A percentile compares a stretch with the other conserved stretches of the same genome.
phyloP scores from a whole-genome alignment of 1,140 invertebrate species.

The Cylas formicarius region DNA sequence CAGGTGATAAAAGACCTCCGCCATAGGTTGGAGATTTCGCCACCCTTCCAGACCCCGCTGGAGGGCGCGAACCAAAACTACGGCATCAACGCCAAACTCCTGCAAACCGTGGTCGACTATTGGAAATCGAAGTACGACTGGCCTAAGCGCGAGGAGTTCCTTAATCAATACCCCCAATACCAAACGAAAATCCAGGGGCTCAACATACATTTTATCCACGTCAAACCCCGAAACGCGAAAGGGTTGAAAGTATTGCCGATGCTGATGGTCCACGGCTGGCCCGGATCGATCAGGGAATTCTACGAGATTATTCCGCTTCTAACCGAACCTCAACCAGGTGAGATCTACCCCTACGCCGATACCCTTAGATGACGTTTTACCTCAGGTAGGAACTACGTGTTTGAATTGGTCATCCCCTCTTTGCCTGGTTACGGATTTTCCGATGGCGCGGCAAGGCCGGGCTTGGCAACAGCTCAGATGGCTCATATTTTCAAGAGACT shows the following conservation, averaged over 20 bases:
- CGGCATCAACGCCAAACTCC: constrained; percentile 64
- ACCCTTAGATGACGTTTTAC: constrained; percentile 47
- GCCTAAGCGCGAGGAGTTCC: constrained; percentile 53
- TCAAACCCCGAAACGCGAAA: constrained; percentile 50
- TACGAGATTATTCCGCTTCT: constrained; percentile 72
- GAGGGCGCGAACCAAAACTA: constrained; percentile 64
- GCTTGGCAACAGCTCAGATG: constrained; percentile 55
- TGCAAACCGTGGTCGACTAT: constrained; percentile 65
- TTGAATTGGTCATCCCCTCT: constrained; percentile 70
- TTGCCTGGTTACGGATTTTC: constrained; percentile 69
- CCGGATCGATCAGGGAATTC: constrained; percentile 81
- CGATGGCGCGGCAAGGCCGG: constrained; percentile 55
- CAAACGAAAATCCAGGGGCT: constrained; percentile 64
- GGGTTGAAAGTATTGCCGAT: constrained; percentile 55
- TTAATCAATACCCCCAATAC: constrained; percentile 69
- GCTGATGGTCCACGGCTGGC: constrained; percentile 83
- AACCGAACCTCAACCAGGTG: constrained; percentile 47
- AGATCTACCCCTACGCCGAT: constrained; percentile 19
- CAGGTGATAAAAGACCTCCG: constrained; percentile 56
- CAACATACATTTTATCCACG: constrained; percentile 67
- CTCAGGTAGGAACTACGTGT: constrained; percentile 55
- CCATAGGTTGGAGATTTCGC: constrained; percentile 48
- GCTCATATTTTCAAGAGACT: constrained; percentile 71
- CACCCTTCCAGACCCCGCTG: constrained; percentile 51
- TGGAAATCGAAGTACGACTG: constrained; percentile 72